These are phyloP conservation scores for Agrochola litura DNA, from an alignment of 2,888 invertebrate genomes.

Conservation along the genomic window DNA sequence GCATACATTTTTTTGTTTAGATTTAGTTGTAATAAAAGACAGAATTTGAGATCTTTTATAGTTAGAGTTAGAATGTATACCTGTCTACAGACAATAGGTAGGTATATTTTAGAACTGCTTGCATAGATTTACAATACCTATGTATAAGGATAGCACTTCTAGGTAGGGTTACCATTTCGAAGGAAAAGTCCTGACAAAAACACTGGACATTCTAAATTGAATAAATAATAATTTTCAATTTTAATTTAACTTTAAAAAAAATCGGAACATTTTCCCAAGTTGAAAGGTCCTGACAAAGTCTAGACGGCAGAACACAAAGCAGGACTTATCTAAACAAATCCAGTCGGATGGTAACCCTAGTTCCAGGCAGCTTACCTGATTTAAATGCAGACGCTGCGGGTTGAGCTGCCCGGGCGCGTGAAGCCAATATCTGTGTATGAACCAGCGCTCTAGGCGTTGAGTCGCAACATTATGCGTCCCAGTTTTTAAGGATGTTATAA, in stretches of 20 bases:
- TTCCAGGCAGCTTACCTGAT: slow-evolving; percentile 21
- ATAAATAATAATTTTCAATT: background rate
- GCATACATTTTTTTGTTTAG: too few relatives aligned
- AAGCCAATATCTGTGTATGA: too few relatives aligned
- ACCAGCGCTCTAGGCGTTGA: too few relatives aligned
- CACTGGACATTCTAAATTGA: too few relatives aligned
- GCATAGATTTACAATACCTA: slow-evolving; percentile 2
- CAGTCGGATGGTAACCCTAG: background rate
- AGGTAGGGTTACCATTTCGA: background rate
- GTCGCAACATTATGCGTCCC: too few relatives aligned
- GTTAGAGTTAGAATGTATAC: background rate
- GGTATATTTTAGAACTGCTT: background rate
- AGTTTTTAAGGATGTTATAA: too few relatives aligned
- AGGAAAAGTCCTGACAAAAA: background rate
- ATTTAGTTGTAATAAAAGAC: too few relatives aligned
- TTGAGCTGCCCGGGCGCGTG: slow-evolving; percentile 11
- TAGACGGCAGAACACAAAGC: background rate
- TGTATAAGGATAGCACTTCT: background rate
- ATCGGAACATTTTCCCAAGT: background rate
- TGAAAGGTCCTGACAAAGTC: background rate
- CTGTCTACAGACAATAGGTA: background rate
- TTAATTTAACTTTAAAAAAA: background rate
- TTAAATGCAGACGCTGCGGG: slow-evolving; percentile 42
- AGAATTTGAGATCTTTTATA: background rate
- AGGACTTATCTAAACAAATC: background rate